Base-by-base conservation (phyloP, 2,888 invertebrate genomes). In the Apodemia duryi region DNA sequence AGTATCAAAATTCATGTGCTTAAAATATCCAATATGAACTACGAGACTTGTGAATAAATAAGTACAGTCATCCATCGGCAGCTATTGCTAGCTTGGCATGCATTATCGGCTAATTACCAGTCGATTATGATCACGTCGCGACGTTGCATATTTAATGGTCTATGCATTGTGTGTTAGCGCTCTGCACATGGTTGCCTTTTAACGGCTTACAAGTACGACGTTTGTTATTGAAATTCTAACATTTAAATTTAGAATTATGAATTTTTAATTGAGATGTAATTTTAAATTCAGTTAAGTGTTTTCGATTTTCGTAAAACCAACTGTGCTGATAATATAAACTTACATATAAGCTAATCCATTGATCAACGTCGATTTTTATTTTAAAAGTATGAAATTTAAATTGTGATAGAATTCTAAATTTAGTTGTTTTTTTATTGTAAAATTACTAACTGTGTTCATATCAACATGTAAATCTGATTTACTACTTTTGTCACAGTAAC, bases 111-210 rank as follows among this genome's bases (percentile, higher is more conserved):
- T 81, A 78, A 81, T 81, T 78, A 79, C 72, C 66, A 63, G 70
- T 78, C 79, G 79, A 81, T 81, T 79, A 81, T 76, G 75, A 77
- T 77, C 79, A 73, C 76, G 77, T 68, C 73, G 75, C 74, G 73
- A 69, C 75, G 76, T 68, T 82, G 80, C 79, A 83, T 82, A 80
- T 81, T 82, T 81, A 81, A 74, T 67, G 74, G 32, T 57, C 57
- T 69, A 70, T 66, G 70, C 69, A 80, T 80, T 80, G 80, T 80
- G 80, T 80, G 73, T 74, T 57, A 57, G 57, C 57, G 57, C 57
- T 57, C 57, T 57, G 57, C 57, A 57, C 32, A 32, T 57, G 57
- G 57, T 13, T 13, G 57, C 57, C 57, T 57, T 57, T 57, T 57
- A 57, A 57, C 57, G 32, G 57, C 57, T 57, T 57, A 57, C 57